These are phyloP conservation scores for Lamellibrachia columna DNA, from an alignment of 2,888 invertebrate species.

Conservation along the genomic window DNA sequence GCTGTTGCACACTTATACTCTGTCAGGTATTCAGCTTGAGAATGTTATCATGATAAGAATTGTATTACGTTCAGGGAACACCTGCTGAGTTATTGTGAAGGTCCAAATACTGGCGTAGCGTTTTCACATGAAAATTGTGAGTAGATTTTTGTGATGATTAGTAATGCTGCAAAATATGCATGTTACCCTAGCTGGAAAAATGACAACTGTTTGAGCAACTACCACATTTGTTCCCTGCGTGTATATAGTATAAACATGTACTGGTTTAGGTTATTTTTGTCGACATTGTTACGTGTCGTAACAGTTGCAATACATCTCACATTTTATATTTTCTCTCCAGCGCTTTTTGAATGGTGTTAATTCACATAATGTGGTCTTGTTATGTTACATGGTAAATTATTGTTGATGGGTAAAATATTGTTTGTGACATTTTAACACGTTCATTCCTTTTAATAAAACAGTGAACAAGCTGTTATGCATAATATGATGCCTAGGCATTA, in stretches of 20 bases:
- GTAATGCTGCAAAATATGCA: not conserved
- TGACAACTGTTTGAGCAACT: not conserved
- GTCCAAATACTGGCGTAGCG: too few relatives aligned
- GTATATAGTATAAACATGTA: not conserved
- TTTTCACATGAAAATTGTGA: not conserved
- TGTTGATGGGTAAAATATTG: conserved; percentile 12
- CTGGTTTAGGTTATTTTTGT: not conserved
- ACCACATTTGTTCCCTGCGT: not conserved
- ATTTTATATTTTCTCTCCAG: not conserved
- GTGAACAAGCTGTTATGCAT: not conserved
- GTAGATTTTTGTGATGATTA: conserved; percentile 8
- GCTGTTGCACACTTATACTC: not conserved
- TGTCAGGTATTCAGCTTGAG: not conserved
- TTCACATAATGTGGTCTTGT: not conserved
- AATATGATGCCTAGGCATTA: not conserved
- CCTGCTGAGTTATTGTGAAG: not conserved
- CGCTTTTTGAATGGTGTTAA: not conserved
- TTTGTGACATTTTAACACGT: conserved; percentile 4
- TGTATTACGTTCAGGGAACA: not conserved
- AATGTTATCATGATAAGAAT: not conserved
- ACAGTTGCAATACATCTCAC: not conserved
- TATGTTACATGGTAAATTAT: conserved; percentile 4
- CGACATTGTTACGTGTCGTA: not conserved
- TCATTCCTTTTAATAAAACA: conserved; percentile 16
- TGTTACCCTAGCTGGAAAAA: not conserved